Base-by-base conservation (phyloP, 2,888 invertebrate species). In the Lochmaea capreae region DNA sequence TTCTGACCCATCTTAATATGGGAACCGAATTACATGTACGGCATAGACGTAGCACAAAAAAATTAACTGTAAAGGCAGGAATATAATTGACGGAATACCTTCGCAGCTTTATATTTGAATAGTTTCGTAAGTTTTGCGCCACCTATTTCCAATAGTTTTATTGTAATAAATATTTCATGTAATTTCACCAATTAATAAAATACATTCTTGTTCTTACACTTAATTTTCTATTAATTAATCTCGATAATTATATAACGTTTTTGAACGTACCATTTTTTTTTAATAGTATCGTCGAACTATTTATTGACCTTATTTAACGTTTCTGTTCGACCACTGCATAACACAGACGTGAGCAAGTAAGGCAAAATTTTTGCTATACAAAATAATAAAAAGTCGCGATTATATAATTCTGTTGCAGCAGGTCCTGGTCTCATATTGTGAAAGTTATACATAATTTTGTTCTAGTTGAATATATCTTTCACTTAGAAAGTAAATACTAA, bases 401-500 rank as follows among this genome's bases (percentile, higher is more conserved):
- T 71, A 71, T 49, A 18, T 62, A 71, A 71, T 49, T 58, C 46
- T 42, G 71, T 71, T 71, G 71, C 71, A 71, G 71, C 74, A 74
- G 72, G 71, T 72, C 70, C 74, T 71, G 75, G 74, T 74, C 73
- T 73, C 42, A 76, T 74, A 75, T 76, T 72, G 79, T 76, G 78
- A 79, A 79, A 79, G 78, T 77, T 75, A 78, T 54, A 54, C 54
- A 54, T 77, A 76, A 78, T 73, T 76, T 73, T 74, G 77, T 74
- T 74, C 75, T 73, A 70, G 76, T 76, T 77, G 76, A 78, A 76
- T 77, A 77, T 77, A 80, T 80, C 80, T 80, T 79, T 80, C 80
- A 80, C 80, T 80, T 80, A 80, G 80, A 80, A 80, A 80, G 80
- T 75, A 73, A 78, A 78, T 59, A 76, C 67, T 72, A 61, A 65